Evolutionary conservation across 2,797 vertebrate genomes (phyloP).

Genomic region (Ataeniobius toweri): DNA sequence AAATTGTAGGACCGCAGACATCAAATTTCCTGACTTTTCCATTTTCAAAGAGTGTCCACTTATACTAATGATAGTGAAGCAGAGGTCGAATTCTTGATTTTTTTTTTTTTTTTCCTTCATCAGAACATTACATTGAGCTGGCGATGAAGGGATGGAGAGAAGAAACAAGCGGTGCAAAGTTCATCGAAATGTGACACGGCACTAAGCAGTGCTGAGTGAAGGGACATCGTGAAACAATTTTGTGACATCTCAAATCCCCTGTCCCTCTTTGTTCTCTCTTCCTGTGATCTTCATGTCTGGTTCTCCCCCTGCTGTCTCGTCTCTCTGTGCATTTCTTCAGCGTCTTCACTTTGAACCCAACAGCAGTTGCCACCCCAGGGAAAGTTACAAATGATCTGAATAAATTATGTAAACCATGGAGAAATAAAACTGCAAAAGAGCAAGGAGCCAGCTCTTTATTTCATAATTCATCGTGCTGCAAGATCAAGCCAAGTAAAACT

Average conservation of each 20-base stretch:
- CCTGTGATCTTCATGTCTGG: constrained; percentile 59
- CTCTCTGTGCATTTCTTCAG: constrained; percentile 55
- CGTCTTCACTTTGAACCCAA: constrained; percentile 66
- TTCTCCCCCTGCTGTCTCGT: constrained; percentile 57
- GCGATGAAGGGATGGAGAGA: constrained; percentile 10
- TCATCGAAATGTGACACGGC: constrained; percentile 50
- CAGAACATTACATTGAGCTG: constrained; percentile 24
- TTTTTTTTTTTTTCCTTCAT: constrained; percentile 31
- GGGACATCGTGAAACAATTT: constrained; percentile 56
- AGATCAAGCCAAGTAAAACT: constrained; percentile 57
- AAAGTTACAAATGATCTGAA: constrained; percentile 67
- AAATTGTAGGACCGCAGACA: constrained; percentile 52
- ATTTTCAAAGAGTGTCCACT: constrained; percentile 61
- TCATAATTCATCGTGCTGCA: constrained; percentile 70
- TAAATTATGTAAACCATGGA: constrained; percentile 68
- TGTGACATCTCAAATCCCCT: constrained; percentile 63
- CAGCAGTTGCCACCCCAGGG: constrained; percentile 68
- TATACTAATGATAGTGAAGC: constrained; percentile 59
- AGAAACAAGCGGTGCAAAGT: constrained; percentile 30
- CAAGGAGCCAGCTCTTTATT: constrained; percentile 56
- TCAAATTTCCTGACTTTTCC: constrained; percentile 58
- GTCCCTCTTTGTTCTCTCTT: constrained; percentile 48
- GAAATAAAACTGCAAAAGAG: constrained; percentile 64
- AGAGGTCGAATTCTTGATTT: constrained; percentile 46
- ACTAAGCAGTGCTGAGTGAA: constrained; percentile 31